Evolutionary conservation across 2,888 invertebrate genomes (phyloP).

Genomic region (Agrochola litura): DNA sequence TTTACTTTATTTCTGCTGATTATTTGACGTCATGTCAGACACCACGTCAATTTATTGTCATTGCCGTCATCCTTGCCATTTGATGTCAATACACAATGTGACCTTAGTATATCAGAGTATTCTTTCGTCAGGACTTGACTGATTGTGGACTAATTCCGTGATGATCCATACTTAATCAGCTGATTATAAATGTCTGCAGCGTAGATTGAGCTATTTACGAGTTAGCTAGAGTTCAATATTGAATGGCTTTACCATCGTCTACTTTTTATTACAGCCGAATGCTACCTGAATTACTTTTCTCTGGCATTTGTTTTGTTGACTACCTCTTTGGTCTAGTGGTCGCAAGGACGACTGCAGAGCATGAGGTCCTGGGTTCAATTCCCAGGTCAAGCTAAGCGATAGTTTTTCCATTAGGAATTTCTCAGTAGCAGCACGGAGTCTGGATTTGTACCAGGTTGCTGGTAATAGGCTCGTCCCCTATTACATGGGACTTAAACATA

Average conservation of each 20-base stretch:
- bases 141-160: conserved; percentile 48
- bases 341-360: too few species aligned
- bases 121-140: conserved; percentile 34
- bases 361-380: not conserved
- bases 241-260: not conserved
- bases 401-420: not conserved
- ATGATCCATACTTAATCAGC: conserved; percentile 20
- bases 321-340: not conserved
- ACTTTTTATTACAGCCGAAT: not conserved
- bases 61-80: conserved; percentile 20
- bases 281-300: not conserved
- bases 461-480: not conserved
- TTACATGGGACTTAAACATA: not conserved
- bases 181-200: conserved; percentile 10
- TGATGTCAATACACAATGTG: conserved; percentile 52
- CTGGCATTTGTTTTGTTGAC: not conserved
- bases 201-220: not conserved
- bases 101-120: conserved; percentile 42
- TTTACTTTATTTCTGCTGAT: conserved; percentile 23
- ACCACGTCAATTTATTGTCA: conserved; percentile 19
- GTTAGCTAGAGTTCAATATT: not conserved
- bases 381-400: too few species aligned
- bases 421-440: not conserved
- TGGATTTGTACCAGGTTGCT: not conserved
- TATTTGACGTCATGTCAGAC: conserved; percentile 41